Percentiles rank a stretch among this genome's conserved stretches.
phyloP scores from a whole-genome alignment of 2,113 vertebrate species.

The Tychaedon coryphoeus region DNA sequence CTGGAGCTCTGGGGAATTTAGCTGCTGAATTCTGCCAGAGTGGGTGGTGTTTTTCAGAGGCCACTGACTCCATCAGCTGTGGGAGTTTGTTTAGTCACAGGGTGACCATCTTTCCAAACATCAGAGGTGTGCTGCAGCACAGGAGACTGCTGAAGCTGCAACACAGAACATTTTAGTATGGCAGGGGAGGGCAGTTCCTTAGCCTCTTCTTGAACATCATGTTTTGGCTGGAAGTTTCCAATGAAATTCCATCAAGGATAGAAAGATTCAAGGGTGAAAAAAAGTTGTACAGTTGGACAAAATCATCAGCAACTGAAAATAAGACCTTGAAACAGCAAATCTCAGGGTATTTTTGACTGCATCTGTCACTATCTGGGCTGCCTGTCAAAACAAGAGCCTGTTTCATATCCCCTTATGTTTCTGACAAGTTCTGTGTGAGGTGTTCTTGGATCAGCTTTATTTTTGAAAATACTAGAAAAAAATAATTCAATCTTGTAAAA shows the following conservation, averaged over 20 bases:
- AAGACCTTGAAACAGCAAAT: neutral
- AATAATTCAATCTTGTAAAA: neutral
- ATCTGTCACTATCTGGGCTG: neutral
- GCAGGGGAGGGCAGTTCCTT: neutral
- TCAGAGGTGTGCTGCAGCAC: neutral
- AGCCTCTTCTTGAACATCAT: neutral
- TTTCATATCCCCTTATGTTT: neutral
- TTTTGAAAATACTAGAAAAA: neutral
- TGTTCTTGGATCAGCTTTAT: neutral
- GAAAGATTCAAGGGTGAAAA: neutral
- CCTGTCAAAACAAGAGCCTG: neutral
- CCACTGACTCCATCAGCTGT: neutral
- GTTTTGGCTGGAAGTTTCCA: neutral
- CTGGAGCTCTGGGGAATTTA: neutral
- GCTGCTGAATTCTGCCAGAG: neutral
- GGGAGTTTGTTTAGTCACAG: neutral
- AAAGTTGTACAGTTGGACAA: neutral
- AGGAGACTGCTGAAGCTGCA: neutral
- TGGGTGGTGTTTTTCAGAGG: neutral
- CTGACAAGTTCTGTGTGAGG: neutral
- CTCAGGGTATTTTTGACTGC: neutral
- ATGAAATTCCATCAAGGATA: neutral
- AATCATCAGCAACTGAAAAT: neutral
- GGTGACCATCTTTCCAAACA: neutral
- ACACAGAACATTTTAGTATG: neutral